Evolutionary conservation across 2,888 invertebrate species (phyloP), one percentile per base, ranked within the genome.

Genomic region (Epirrita christyi): DNA sequence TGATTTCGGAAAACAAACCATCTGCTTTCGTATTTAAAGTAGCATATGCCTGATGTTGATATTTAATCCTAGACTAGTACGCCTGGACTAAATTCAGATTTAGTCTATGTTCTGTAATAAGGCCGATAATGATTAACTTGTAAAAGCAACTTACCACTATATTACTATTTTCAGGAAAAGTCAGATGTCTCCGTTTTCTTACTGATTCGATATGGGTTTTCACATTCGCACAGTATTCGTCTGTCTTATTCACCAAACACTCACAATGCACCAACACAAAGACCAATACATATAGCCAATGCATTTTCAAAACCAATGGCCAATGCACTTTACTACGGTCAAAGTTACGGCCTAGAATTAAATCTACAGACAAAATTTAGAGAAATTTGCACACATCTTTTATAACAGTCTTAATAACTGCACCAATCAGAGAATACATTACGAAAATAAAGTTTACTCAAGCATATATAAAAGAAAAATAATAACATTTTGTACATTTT

Each of bases 181-280:
- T 79, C 54, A 92, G 57, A 70, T 86, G 81, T 32, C 92, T 75
- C 21, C 81, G 73, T 55, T 85, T 90, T 34, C 92, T 78, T 14
- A 85, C 65, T 0, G 69, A 64, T 13, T 67, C 69, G 5, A 87
- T 56, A 7, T 79, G 63, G 2, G 78, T 77, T 59, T 80, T 91
- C 14, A 82, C 76, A 75, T 87, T 92, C 0, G 83, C 81, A 68
- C 91, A 92, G 6, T 76, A 69, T 51, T 70, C 58, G 8, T 21
- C 21, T 21, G 60, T 61, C 15, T 48, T 58, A 7, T 57, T 50
- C 7, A 40, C 34, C 8, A 64, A 54, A 56, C 77, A 71, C 42
- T 69, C 71, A 55, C 64, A 69, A 43, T 71, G 57, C 7, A 73
- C 43, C 8, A 76, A 42, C 13, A 72, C 9, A 38, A 43, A 46